phyloP scores from a whole-genome alignment of 2,797 vertebrate genomes.

The Galaxias olidus region DNA sequence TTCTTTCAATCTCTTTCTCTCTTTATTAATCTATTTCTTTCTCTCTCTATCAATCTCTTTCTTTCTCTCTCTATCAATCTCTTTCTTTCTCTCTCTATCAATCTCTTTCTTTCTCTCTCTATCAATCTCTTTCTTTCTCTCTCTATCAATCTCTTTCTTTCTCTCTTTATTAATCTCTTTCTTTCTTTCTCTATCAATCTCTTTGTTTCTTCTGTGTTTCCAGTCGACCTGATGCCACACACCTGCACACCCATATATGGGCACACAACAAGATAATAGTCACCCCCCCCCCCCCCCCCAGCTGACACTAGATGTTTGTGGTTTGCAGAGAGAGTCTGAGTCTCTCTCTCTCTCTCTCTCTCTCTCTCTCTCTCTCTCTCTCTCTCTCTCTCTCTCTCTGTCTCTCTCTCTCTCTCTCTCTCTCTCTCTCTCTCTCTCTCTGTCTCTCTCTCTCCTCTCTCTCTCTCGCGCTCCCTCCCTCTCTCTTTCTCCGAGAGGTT shows the following conservation, averaged over 20 bases:
- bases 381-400: background rate
- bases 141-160: conserved; percentile 20
- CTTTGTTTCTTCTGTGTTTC: no score
- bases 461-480: no score
- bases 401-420: background rate
- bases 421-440: background rate
- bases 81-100: conserved; percentile 30
- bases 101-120: conserved; percentile 10
- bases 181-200: conserved; percentile 18
- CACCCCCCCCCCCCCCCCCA: no score
- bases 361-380: background rate
- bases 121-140: conserved; percentile 6
- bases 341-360: background rate
- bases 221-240: no score
- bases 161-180: conserved; percentile 6
- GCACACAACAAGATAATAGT: no score
- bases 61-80: conserved; percentile 15
- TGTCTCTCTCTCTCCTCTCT: no score
- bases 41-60: conserved; percentile 32
- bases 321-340: no score
- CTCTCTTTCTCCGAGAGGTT: no score
- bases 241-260: no score
- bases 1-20: conserved; percentile 56
- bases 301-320: no score
- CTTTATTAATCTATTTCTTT: conserved; percentile 37